phyloP scores from a whole-genome alignment of 1,140 invertebrate species.

The Eriocheir sinensis region DNA sequence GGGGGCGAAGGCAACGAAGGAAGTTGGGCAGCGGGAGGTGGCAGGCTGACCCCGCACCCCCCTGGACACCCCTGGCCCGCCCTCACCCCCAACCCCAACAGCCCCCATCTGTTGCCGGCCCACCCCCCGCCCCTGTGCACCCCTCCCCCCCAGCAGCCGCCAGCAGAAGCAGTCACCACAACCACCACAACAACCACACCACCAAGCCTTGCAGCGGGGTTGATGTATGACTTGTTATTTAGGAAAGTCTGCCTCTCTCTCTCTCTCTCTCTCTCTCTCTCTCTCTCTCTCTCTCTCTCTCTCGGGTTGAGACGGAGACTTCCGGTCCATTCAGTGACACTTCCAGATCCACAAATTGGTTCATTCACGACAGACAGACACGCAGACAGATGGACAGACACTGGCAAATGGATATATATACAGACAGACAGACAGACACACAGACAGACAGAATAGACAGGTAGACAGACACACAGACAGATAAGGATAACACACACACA shows the following conservation, averaged over 20 bases:
- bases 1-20: constrained; percentile 25
- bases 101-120: background rate
- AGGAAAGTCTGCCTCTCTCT: background rate
- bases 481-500: background rate
- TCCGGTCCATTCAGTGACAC: background rate
- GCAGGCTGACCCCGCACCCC: constrained; percentile 39
- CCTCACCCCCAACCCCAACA: background rate
- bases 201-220: background rate
- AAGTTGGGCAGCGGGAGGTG: constrained; percentile 41
- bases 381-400: too few relatives aligned
- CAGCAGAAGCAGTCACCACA: background rate
- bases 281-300: constrained; percentile 24
- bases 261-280: constrained; percentile 31
- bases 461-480: too few relatives aligned
- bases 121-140: background rate
- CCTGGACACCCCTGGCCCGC: background rate
- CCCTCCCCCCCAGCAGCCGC: background rate
- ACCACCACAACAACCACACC: background rate
- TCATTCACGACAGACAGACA: too few relatives aligned
- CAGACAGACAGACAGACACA: too few relatives aligned
- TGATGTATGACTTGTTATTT: background rate
- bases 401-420: too few relatives aligned
- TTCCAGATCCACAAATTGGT: too few relatives aligned
- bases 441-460: too few relatives aligned
- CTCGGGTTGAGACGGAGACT: background rate